Evolutionary conservation across 35 echinoderm and acorn worm genomes (phyloP), one percentile per base, ranked within the genome.

Genomic region (Patiria miniata): DNA sequence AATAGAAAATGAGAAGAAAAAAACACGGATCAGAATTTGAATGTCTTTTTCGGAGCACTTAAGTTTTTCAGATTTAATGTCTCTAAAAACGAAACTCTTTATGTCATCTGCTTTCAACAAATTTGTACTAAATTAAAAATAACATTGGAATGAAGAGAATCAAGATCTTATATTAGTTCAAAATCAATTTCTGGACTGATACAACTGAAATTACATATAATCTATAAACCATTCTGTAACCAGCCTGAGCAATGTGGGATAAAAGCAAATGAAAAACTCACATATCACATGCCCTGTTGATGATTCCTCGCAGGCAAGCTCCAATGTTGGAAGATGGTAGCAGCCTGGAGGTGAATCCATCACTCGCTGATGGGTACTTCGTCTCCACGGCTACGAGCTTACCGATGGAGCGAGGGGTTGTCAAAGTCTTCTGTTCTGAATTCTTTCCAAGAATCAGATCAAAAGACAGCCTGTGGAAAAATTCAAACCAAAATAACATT

Each of bases 211-310:
- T n/a, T n/a, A n/a, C n/a, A n/a, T n/a, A n/a, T n/a, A n/a, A n/a
- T n/a, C n/a, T n/a, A n/a, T n/a, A n/a, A n/a, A n/a, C n/a, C n/a
- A n/a, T n/a, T n/a, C n/a, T n/a, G n/a, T n/a, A n/a, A n/a, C n/a
- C n/a, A n/a, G n/a, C n/a, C n/a, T n/a, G n/a, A n/a, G n/a, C n/a
- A n/a, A n/a, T 47, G 42, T 12, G 12, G 42, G 12, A 47, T 12
- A 6, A 47, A 47, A 12, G 4, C 22, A 68, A 68, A 68, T 9
- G n/a, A 1, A 29, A 3, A 73, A 73, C 65, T 73, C 65, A 73
- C 65, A 73, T 73, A 32, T 73, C 65, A 73, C 65, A 73, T 73
- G 65, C 65, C 65, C 65, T 73, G 65, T 73, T 73, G 4, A 73
- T 30, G 26, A 73, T 26, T 73, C 65, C 65, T 32, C 29, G 65